Conservation (phyloP, 1,140 invertebrate genomes). For the Papilio xuthus region DNA sequence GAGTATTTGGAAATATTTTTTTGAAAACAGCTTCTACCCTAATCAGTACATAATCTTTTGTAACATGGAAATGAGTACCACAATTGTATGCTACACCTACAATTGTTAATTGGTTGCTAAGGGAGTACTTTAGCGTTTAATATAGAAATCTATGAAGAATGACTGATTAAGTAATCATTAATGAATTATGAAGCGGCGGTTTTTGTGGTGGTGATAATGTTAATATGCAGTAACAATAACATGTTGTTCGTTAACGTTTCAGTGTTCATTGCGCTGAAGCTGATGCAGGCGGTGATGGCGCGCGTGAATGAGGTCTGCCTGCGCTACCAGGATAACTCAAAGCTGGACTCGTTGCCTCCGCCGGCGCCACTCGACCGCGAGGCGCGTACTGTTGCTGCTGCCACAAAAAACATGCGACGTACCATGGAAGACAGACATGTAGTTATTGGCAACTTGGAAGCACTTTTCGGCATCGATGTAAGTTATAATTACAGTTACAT, state of each 20-base stretch:
- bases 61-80: too few species aligned
- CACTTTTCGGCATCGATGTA: slow-evolving; percentile 86
- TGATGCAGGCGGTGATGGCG: slow-evolving; percentile 87
- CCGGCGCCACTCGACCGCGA: slow-evolving; percentile 80
- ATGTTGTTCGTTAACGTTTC: slow-evolving; percentile 58
- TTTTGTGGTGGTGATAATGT: too few species aligned
- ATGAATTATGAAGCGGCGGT: too few species aligned
- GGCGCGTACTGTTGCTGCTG: slow-evolving; percentile 82
- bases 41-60: too few species aligned
- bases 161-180: too few species aligned
- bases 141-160: too few species aligned
- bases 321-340: slow-evolving; percentile 85
- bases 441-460: slow-evolving; percentile 87
- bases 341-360: slow-evolving; percentile 79
- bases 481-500: slow-evolving; percentile 35
- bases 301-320: slow-evolving; percentile 87
- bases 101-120: too few species aligned
- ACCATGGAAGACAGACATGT: slow-evolving; percentile 94
- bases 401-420: slow-evolving; percentile 90
- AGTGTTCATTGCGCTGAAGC: slow-evolving; percentile 87
- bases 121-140: too few species aligned
- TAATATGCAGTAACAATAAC: not conserved
- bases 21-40: too few species aligned
- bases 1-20: too few species aligned
- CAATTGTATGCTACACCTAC: too few species aligned